These are phyloP conservation scores for Saimiri boliviensis DNA, from an alignment of 2,113 vertebrate species.

Conservation along the genomic window DNA sequence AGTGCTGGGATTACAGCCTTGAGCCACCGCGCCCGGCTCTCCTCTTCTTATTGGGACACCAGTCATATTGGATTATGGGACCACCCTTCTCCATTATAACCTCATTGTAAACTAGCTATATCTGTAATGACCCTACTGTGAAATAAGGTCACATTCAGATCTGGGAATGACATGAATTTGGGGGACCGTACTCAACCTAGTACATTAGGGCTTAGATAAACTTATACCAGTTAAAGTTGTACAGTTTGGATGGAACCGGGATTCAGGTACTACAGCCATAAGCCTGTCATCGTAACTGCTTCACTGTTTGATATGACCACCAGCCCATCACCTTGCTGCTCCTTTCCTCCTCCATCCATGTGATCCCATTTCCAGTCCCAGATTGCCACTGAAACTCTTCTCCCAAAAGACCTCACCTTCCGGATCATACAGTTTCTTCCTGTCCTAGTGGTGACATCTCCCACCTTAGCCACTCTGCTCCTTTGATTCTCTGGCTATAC, in stretches of 20 bases:
- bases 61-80: not conserved
- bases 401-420: not conserved
- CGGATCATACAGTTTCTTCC: not conserved
- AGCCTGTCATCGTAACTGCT: not conserved
- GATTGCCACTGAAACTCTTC: not conserved
- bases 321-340: not conserved
- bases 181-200: not conserved
- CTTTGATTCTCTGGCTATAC: not conserved
- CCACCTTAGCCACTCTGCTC: not conserved
- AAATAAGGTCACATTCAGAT: not conserved
- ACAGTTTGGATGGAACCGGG: not conserved
- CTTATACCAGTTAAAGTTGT: not conserved
- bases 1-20: no score
- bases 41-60: not conserved
- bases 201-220: not conserved
- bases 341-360: not conserved
- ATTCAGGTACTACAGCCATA: no score
- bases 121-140: not conserved
- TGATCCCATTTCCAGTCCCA: not conserved
- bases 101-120: not conserved
- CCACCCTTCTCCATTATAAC: not conserved
- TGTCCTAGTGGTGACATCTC: not conserved
- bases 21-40: no score
- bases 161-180: not conserved
- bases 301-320: rapidly evolving